Base-by-base conservation (phyloP, 2,888 invertebrate species). In the Epistrophe eligans region DNA sequence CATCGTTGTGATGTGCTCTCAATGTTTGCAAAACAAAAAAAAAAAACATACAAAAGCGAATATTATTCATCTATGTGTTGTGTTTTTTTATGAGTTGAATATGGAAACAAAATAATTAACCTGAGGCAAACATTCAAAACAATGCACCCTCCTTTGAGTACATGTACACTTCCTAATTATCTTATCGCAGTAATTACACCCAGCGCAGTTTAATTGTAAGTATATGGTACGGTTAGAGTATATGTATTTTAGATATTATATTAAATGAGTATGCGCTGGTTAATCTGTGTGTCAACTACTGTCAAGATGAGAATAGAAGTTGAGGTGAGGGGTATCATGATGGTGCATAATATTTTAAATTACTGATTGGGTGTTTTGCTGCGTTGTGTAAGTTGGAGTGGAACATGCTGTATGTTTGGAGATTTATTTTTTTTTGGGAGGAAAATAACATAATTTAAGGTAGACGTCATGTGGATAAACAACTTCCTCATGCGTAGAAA, bases 161-260 rank as follows among this genome's bases (percentile, higher is more conserved):
- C 82, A 87, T 83, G 82, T 79, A 87, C 87, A 79, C 83, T 87
- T 87, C 87, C 87, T 87, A 83, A 87, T 87, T 87, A 87, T 83
- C 87, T 87, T 87, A 87, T 87, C 76, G 71, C 71, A 79, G 83
- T 87, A 87, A 87, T 87, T 83, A 83, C 76, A 85, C 85, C 73
- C 66, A 57, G 60, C 35, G 55, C 73, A 57, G 67, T 70, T 7
- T 70, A 43, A 45, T 17, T 45, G 40, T 57, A 43, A 5, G 13
- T 38, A 9, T 43, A 43, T 40, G 0, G n/a, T 35, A 32, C n/a
- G 9, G 15, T n/a, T n/a, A n/a, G n/a, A n/a, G n/a, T n/a, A 1
- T 8, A 58, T 35, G 7, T 38, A 19, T n/a, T 1, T 55, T 24
- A 24, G 2, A 24, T 28, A 9, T 4, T 4, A 28, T 28, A 48